Percentiles rank a stretch among this genome's conserved stretches.
phyloP scores from a whole-genome alignment of 2,888 invertebrate species.

The Latrodectus elegans region DNA sequence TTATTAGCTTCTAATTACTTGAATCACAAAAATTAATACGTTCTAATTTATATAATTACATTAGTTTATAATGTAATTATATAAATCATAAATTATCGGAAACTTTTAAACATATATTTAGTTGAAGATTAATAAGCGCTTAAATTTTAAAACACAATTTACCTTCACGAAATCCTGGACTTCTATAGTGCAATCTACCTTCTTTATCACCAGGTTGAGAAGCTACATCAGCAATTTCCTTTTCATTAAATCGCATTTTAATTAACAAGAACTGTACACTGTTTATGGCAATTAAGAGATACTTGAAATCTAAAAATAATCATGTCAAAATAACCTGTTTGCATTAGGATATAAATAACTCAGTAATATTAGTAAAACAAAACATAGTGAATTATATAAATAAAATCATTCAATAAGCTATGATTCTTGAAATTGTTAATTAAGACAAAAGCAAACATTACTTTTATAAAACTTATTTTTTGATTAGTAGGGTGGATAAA shows the following conservation, averaged over 20 bases:
- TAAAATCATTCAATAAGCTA: too few relatives aligned
- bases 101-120: not conserved
- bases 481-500: too few relatives aligned
- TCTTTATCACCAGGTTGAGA: conserved; percentile 78
- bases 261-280: too few relatives aligned
- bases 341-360: too few relatives aligned
- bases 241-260: conserved; percentile 68
- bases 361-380: too few relatives aligned
- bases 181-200: conserved; percentile 83
- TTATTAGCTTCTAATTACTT: not conserved
- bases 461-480: too few relatives aligned
- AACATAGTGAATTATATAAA: too few relatives aligned
- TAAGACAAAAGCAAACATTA: too few relatives aligned
- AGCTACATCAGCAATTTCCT: conserved; percentile 59
- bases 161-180: conserved; percentile 72
- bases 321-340: too few relatives aligned
- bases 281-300: too few relatives aligned
- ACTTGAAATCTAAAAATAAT: too few relatives aligned
- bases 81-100: not conserved
- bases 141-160: not conserved
- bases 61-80: not conserved
- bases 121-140: not conserved
- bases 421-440: too few relatives aligned
- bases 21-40: not conserved
- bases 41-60: not conserved